Percentiles rank a stretch among this genome's conserved stretches.
Conservation (phyloP, 2,113 vertebrate genomes). For the Ia io region DNA sequence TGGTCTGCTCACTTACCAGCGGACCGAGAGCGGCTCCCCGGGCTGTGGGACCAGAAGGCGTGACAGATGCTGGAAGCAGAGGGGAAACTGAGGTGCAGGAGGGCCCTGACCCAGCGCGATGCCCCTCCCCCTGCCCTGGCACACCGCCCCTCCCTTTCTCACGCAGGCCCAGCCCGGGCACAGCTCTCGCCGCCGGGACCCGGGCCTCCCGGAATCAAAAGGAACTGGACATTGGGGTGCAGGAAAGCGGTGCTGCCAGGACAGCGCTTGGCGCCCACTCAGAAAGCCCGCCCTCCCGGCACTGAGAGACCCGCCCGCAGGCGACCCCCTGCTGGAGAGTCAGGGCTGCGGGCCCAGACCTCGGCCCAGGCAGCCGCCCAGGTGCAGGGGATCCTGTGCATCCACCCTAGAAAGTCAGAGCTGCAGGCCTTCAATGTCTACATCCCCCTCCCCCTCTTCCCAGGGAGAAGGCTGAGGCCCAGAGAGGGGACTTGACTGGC, state of each 20-base stretch:
- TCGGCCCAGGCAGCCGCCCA: fast-evolving
- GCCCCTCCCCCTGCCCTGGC: fast-evolving
- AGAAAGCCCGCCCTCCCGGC: no score
- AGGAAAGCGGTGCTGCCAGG: fast-evolving
- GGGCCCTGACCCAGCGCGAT: neutral
- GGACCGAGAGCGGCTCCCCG: neutral
- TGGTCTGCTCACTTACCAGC: neutral
- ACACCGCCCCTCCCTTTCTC: fast-evolving
- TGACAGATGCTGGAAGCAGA: neutral
- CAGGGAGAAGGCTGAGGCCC: neutral
- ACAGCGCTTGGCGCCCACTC: fast-evolving
- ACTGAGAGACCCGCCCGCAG: fast-evolving
- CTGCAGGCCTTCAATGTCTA: fast-evolving
- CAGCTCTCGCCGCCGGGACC: fast-evolving
- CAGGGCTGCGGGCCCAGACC: neutral
- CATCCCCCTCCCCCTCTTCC: neutral
- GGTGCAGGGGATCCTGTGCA: fast-evolving
- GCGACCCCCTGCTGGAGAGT: fast-evolving
- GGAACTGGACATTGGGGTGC: fast-evolving
- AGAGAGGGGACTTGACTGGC: neutral
- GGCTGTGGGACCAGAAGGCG: neutral
- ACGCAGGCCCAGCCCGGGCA: fast-evolving
- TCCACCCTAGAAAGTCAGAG: neutral
- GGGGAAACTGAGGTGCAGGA: neutral
- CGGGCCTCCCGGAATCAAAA: neutral